Evolutionary conservation across 2,888 invertebrate species (phyloP), one percentile per base, ranked within the genome.

Genomic region (Penaeus monodon): DNA sequence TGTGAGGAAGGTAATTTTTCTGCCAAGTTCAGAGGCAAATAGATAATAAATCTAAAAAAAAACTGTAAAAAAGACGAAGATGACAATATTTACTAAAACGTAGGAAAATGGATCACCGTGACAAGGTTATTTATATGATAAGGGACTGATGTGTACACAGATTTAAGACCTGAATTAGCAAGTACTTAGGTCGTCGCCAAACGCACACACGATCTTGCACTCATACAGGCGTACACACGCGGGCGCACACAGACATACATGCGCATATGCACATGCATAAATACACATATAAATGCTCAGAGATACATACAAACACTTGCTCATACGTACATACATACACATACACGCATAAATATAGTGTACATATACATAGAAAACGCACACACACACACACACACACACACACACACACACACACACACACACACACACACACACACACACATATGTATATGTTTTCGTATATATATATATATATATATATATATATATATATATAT

Each of bases 211-310:
- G 29, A 10, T 27, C 6, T 73, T 29, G 27, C 73, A 38, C 29
- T 27, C 29, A 73, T 38, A 73, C n/a, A 27, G 1, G 33, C 73
- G 20, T 27, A 33, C 29, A 33, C 29, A 27, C 73, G 27, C 73
- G 33, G 27, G 29, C 33, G 29, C 14, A 68, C 68, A 68, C 68
- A 68, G 8, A 65, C 66, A 38, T 14, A 49, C 33, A 6, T 29
- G 17, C 73, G 73, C 27, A 20, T 7, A 33, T n/a, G 20, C 29
- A 33, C n/a, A 33, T 27, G 17, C 73, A 27, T 27, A 73, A 6
- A 73, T 27, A 73, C 73, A 73, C 73, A 73, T 27, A 73, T 33
- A 73, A 33, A 73, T 27, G 33, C 73, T 20, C n/a, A 68, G 8
- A 20, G 2, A 10, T 12, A 68, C 12, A 49, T 33, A 14, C 8